Evolutionary conservation across 2,888 invertebrate species (phyloP).

Genomic region (Zeuzera pyrina): DNA sequence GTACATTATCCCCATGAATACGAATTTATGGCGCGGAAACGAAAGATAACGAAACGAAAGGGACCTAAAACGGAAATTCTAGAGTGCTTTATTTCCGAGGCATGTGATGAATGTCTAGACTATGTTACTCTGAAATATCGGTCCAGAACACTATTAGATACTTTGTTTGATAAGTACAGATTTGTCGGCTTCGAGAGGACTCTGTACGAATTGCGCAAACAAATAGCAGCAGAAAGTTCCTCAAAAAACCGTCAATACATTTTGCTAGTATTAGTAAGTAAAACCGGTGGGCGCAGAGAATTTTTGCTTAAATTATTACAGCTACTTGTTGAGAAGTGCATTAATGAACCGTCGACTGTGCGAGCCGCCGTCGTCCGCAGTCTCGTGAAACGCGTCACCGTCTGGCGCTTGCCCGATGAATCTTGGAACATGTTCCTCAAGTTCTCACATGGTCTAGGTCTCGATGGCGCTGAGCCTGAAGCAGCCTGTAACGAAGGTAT

Average conservation of each 20-base stretch:
- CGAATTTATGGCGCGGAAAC: no score
- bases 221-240: constrained; percentile 29
- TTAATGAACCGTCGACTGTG: constrained; percentile 38
- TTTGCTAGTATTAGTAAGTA: constrained; percentile 48
- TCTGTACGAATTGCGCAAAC: constrained; percentile 32
- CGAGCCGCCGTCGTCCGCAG: constrained; percentile 45
- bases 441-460: constrained; percentile 37
- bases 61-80: no score
- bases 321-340: constrained; percentile 26
- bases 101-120: no score
- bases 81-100: no score
- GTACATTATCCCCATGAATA: no score
- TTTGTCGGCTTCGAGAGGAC: constrained; percentile 35
- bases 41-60: no score
- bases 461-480: constrained; percentile 32
- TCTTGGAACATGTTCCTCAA: constrained; percentile 34
- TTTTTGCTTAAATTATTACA: constrained; percentile 30
- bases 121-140: neutral
- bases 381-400: constrained; percentile 37
- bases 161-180: constrained; percentile 39
- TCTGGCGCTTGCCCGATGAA: constrained; percentile 37
- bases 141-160: constrained; percentile 27
- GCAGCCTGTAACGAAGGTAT: constrained; percentile 39
- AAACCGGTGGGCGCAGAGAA: constrained; percentile 35
- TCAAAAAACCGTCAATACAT: constrained; percentile 39